Evolutionary conservation across 2,888 invertebrate species (phyloP), one percentile per base, ranked within the genome.

Genomic region (Phengaris alcon): DNA sequence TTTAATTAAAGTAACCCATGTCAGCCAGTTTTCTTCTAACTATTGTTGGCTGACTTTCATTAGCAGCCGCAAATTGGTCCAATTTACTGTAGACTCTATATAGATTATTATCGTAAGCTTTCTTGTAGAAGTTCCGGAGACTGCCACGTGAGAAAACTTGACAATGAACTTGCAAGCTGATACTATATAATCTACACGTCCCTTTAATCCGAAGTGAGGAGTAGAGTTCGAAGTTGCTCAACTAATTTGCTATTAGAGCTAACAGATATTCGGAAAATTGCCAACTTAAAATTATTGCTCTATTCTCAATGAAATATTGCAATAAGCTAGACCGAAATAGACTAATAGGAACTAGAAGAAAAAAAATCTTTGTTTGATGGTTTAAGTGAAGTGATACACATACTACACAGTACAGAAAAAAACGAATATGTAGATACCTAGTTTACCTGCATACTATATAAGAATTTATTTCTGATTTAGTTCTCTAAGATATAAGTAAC

Each of bases 71-170:
- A 83, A 85, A 87, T 84, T 83, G 82, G 82, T 80, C 82, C 85
- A 84, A 87, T 86, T 85, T 84, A 84, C 84, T 84, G 83, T 84
- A 86, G 86, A 86, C 83, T 86, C 85, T 73, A 76, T 76, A 77
- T 73, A 78, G 78, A 85, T 84, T 82, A 87, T 85, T 86, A 86
- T 86, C 85, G 85, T 83, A 85, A 86, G 84, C 82, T 83, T 84
- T 82, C 82, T 80, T 81, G 82, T 82, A 81, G 78, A 84, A 85
- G 81, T 86, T 86, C 80, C 81, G 77, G 80, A 81, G 82, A 79
- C 80, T 78, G 82, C 82, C 84, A 84, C 87, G 87, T 87, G 87
- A 82, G 82, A 80, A 80, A 85, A 87, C 86, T 88, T 82, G 77
- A 81, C 83, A 86, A 87, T 84, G 82, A 83, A 81, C 80, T 80